Conservation (phyloP, 35 echinoderm and acorn worm species). For the Ophioderma brevispina region DNA sequence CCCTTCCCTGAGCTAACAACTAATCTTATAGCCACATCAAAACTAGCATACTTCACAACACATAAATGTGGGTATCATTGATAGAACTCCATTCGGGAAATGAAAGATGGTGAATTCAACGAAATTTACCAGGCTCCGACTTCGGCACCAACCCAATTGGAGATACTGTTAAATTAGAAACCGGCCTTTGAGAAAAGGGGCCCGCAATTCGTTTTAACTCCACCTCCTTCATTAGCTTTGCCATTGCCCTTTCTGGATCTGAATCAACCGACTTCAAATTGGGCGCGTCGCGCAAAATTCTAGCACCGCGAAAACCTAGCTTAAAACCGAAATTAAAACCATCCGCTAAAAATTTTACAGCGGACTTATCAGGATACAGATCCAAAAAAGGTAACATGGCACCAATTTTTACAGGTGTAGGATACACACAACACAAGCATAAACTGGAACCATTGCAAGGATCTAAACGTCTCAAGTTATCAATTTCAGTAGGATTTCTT, state of each 20-base stretch:
- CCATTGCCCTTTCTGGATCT: not conserved
- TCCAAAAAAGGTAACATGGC: too few species aligned
- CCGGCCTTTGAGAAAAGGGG: not conserved
- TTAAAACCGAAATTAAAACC: too few species aligned
- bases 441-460: too few species aligned
- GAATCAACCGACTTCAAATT: not conserved
- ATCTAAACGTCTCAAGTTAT: too few species aligned
- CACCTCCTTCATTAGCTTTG: not conserved
- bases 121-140: slow-evolving; percentile 20
- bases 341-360: too few species aligned
- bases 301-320: not conserved
- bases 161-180: slow-evolving; percentile 12
- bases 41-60: not conserved
- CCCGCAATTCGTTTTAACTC: not conserved
- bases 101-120: slow-evolving; percentile 50
- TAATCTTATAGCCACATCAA: not conserved
- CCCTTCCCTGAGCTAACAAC: not conserved
- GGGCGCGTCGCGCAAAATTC: not conserved
- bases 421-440: too few species aligned
- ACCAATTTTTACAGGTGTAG: too few species aligned
- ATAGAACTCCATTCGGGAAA: slow-evolving; percentile 36
- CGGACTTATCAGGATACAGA: too few species aligned
- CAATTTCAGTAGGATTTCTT: too few species aligned
- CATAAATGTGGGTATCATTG: slow-evolving; percentile 34
- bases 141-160: slow-evolving; percentile 58